These are phyloP conservation scores for Arctopsyche grandis DNA, from an alignment of 1,140 invertebrate species.

Conservation along the genomic window DNA sequence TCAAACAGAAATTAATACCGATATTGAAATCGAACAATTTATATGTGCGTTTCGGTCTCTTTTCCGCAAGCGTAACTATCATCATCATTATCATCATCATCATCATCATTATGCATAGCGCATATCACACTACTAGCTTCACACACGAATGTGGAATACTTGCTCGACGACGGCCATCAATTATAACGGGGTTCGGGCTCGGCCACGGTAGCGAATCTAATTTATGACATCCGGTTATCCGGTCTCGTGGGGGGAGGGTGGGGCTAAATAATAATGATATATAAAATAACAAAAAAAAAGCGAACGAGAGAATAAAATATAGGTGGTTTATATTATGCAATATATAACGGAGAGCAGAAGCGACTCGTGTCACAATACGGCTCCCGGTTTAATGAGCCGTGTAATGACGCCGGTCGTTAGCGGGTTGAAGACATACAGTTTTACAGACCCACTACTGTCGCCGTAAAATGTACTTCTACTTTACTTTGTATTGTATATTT, in stretches of 20 bases:
- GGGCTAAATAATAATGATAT: constrained; percentile 4
- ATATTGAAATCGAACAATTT: not conserved
- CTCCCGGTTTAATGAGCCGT: constrained; percentile 34
- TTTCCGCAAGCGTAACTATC: not conserved
- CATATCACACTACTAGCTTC: not conserved
- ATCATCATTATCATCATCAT: constrained; percentile 6
- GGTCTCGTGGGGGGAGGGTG: not conserved
- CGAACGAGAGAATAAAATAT: not conserved
- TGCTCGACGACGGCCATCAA: constrained; percentile 9
- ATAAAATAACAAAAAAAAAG: not conserved
- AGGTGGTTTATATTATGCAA: not conserved
- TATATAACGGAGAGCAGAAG: not conserved
- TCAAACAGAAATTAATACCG: not conserved
- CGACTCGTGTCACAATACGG: constrained; percentile 25
- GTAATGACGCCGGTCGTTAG: constrained; percentile 42
- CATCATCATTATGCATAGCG: constrained; percentile 25
- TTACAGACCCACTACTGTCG: constrained; percentile 1
- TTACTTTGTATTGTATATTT: not conserved
- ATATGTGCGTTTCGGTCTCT: not conserved
- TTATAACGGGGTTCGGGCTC: constrained; percentile 22
- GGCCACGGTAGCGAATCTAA: constrained; percentile 33
- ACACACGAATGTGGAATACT: not conserved
- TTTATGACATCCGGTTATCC: constrained; percentile 35
- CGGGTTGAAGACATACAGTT: constrained; percentile 14
- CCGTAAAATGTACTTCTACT: not conserved